Evolutionary conservation across 1,140 invertebrate species (phyloP).

Genomic region (Drosophila virilis): DNA sequence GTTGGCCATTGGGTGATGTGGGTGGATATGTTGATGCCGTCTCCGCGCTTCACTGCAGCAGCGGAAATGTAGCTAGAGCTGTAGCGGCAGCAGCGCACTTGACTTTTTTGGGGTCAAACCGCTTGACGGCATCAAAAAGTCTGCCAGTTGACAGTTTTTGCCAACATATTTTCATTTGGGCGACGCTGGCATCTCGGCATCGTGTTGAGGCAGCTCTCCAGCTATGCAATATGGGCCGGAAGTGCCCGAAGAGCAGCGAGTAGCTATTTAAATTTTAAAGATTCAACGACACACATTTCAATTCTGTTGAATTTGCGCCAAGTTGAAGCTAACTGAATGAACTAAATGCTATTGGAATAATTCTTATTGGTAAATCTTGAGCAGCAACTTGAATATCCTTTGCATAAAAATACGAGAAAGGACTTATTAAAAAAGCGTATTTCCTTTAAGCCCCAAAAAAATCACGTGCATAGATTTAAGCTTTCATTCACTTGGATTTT

Average conservation of each 20-base stretch:
- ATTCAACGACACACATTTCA: conserved; percentile 15
- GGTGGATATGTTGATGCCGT: conserved; percentile 25
- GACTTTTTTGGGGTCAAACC: conserved; percentile 81
- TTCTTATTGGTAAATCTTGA: no score
- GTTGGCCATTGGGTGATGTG: conserved; percentile 35
- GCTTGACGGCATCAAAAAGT: conserved; percentile 51
- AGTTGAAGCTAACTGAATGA: no score
- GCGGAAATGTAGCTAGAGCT: background rate
- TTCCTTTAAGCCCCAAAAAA: no score
- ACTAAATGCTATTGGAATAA: no score
- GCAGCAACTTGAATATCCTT: no score
- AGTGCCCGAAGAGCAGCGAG: conserved; percentile 15
- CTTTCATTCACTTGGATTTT: no score
- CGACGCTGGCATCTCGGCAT: conserved; percentile 17
- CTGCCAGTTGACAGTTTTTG: conserved; percentile 51
- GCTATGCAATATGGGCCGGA: conserved; percentile 18
- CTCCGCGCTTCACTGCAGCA: conserved; percentile 19
- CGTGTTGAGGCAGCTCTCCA: conserved; percentile 16
- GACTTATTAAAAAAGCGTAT: no score
- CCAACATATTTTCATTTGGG: conserved; percentile 39
- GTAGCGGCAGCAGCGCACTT: conserved; percentile 55
- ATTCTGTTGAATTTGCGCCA: background rate
- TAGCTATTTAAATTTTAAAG: conserved; percentile 29
- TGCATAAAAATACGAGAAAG: no score
- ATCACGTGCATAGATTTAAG: no score